A percentile compares a stretch with the other conserved stretches of the same genome.
These are phyloP conservation scores for Falco rusticolus DNA, from an alignment of 2,797 vertebrate species.

Conservation along the genomic window DNA sequence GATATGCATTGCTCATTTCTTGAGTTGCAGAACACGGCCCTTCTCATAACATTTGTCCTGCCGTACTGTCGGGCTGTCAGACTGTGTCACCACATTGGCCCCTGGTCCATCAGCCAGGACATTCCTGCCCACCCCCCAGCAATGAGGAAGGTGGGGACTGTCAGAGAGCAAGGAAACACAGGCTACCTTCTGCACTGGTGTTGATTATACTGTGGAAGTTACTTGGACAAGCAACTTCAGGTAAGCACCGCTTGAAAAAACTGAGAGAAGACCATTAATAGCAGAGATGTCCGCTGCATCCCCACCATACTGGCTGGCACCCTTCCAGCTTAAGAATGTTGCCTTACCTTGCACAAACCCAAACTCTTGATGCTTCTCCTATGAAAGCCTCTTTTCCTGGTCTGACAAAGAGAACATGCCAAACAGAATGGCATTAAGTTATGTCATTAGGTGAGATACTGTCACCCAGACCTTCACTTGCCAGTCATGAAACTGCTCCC, in stretches of 20 bases:
- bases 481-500: neutral
- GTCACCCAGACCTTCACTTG: neutral
- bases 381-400: neutral
- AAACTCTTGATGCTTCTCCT: neutral
- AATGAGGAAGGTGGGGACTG: neutral
- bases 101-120: neutral
- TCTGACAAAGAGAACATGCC: neutral
- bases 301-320: neutral
- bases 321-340: neutral
- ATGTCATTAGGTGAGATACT: accelerated
- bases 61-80: neutral
- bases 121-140: neutral
- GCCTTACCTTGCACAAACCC: neutral
- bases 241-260: neutral
- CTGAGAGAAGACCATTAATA: neutral
- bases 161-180: neutral
- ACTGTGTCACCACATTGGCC: accelerated
- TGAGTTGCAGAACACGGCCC: neutral
- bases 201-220: neutral
- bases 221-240: neutral
- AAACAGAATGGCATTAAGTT: neutral
- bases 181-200: neutral
- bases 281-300: neutral
- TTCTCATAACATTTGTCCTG: neutral
- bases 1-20: neutral